Evolutionary conservation across 2,113 vertebrate genomes (phyloP), one percentile per base, ranked within the genome.

Genomic region (Girardinichthys multiradiatus): DNA sequence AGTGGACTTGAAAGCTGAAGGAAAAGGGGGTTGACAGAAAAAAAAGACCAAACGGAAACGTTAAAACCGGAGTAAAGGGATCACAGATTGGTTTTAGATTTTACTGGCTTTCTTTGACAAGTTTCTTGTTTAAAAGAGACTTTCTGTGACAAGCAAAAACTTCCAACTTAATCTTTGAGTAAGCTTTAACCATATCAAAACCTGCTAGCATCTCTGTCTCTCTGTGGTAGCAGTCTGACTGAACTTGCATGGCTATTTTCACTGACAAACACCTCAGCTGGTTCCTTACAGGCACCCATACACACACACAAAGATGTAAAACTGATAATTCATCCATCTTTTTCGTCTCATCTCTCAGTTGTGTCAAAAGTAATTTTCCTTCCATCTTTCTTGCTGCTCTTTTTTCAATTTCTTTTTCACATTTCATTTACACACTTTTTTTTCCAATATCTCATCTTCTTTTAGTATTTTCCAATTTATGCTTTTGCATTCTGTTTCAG

Each of bases 331-430:
- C 87, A 35, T 27, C 62, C 76, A 69, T 85, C 51, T 62, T 39
- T 74, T 76, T 67, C 51, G 76, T 83, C 81, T 85, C 89, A 79
- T 87, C 79, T 82, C 80, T 37, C 19, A 9, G 75, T 80, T 35
- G 63, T 84, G 84, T 87, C 90, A 85, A 37, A 84, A 71, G 84
- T 83, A 59, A 87, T 91, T 92, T 88, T 80, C 64, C 80, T 54
- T 67, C 84, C 84, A 90, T 87, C 72, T 68, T 76, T 85, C 82
- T 80, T 64, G 37, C 57, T 68, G 60, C 63, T 70, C 72, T 72
- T 80, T 54, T 66, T 79, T n/a, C 15, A 48, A 70, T 81, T 85
- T 70, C 60, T 72, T 42, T 64, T 66, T 28, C 68, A 77, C 78
- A 33, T 87, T 75, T 74, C 80, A 72, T 77, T 61, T 74, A 65